These are phyloP conservation scores for Corythaeola cristata DNA, from an alignment of 2,113 vertebrate species.

Conservation along the genomic window DNA sequence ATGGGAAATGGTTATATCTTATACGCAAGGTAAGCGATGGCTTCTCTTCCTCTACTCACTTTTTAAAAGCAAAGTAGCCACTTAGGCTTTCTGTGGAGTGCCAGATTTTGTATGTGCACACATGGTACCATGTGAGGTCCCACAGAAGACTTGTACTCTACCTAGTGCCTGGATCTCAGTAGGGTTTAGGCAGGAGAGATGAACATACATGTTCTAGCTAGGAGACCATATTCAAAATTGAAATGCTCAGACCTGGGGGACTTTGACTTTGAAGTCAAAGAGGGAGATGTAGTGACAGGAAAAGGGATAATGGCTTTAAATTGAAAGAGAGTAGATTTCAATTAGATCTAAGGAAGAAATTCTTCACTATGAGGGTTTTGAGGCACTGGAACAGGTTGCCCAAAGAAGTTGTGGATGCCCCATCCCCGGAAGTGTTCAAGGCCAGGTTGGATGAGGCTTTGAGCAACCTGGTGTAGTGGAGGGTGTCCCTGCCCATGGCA, in stretches of 20 bases:
- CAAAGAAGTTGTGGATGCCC: too few relatives aligned
- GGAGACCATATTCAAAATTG: not conserved
- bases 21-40: not conserved
- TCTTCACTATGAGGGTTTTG: too few relatives aligned
- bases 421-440: too few relatives aligned
- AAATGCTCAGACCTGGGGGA: not conserved
- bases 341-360: too few relatives aligned
- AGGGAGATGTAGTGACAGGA: not conserved
- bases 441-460: too few relatives aligned
- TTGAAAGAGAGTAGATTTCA: too few relatives aligned
- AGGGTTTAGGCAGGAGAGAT: not conserved
- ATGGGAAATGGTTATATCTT: not conserved
- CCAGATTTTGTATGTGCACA: not conserved
- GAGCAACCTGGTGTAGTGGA: too few relatives aligned
- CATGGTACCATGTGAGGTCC: fast-evolving
- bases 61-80: not conserved
- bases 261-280: not conserved
- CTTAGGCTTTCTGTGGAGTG: not conserved
- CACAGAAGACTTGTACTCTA: not conserved
- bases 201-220: not conserved
- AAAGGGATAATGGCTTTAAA: too few relatives aligned
- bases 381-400: too few relatives aligned
- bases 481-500: too few relatives aligned
- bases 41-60: not conserved
- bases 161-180: fast-evolving